Evolutionary conservation across 2,797 vertebrate species (phyloP).

Genomic region (Stomatorhinus walkeri): DNA sequence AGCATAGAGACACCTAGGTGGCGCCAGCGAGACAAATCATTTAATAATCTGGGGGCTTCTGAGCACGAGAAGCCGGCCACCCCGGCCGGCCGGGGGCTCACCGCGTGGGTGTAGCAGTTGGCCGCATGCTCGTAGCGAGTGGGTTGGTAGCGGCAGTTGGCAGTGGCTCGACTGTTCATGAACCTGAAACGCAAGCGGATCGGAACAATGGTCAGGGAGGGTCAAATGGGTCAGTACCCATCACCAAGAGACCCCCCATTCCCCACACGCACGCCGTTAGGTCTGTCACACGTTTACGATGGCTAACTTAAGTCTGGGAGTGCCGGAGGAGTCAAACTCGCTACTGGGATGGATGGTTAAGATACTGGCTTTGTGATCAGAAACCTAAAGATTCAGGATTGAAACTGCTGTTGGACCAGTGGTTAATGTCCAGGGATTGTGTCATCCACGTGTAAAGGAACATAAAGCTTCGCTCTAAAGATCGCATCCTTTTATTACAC

Average conservation of each 20-base stretch:
- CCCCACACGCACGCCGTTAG: neutral
- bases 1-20: neutral
- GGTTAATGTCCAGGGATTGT: neutral
- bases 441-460: neutral
- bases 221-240: neutral
- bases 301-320: neutral
- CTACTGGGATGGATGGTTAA: neutral
- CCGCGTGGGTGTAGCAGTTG: slow-evolving; percentile 97
- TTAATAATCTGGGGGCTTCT: neutral
- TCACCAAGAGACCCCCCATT: neutral
- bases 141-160: slow-evolving; percentile 93
- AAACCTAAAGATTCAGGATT: neutral
- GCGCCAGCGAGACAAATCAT: neutral
- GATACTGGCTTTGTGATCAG: neutral
- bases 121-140: slow-evolving; percentile 96
- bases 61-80: too few species aligned
- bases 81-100: slow-evolving; percentile 48
- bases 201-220: slow-evolving; percentile 7
- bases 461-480: neutral
- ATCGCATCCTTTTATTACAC: neutral
- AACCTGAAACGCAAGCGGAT: slow-evolving; percentile 64
- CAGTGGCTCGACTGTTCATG: slow-evolving; percentile 90
- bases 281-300: neutral
- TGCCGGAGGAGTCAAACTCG: neutral
- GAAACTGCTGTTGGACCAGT: neutral